A percentile compares a stretch with the other conserved stretches of the same genome.
Evolutionary conservation across 2,113 vertebrate species (phyloP).

Genomic region (Motacilla tschutschensis): DNA sequence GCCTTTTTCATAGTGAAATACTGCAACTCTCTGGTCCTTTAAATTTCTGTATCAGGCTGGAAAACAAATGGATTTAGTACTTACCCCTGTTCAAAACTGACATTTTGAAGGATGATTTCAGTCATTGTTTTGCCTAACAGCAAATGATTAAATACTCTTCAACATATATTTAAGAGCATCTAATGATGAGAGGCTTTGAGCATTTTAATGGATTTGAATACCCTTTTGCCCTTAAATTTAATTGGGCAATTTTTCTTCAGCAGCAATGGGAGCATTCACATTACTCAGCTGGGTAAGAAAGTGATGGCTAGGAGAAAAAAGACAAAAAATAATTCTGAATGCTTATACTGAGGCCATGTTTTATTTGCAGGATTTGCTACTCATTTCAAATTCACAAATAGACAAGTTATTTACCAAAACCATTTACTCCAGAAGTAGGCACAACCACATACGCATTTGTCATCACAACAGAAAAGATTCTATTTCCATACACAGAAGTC

Average conservation of each 20-base stretch:
- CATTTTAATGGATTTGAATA: background rate
- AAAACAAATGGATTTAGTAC: background rate
- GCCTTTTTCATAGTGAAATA: background rate
- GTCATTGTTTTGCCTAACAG: background rate
- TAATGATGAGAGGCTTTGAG: background rate
- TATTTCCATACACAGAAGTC: background rate
- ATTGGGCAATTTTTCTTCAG: background rate
- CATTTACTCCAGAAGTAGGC: slow-evolving; percentile 8
- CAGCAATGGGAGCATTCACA: background rate
- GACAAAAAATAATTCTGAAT: background rate
- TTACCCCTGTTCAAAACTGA: background rate
- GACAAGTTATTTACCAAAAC: slow-evolving; percentile 28
- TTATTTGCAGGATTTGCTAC: slow-evolving; percentile 35
- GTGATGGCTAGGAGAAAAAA: background rate
- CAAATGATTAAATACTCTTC: background rate
- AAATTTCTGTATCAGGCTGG: background rate
- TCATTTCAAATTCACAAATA: slow-evolving; percentile 8
- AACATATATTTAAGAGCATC: background rate
- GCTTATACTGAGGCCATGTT: background rate
- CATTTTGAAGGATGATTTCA: background rate
- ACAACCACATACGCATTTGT: background rate
- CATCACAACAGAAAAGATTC: background rate
- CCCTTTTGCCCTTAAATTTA: background rate
- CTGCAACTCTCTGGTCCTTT: background rate
- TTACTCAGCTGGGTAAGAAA: background rate